These are phyloP conservation scores for Chauna torquata DNA, from an alignment of 2,113 vertebrate species.

Conservation along the genomic window DNA sequence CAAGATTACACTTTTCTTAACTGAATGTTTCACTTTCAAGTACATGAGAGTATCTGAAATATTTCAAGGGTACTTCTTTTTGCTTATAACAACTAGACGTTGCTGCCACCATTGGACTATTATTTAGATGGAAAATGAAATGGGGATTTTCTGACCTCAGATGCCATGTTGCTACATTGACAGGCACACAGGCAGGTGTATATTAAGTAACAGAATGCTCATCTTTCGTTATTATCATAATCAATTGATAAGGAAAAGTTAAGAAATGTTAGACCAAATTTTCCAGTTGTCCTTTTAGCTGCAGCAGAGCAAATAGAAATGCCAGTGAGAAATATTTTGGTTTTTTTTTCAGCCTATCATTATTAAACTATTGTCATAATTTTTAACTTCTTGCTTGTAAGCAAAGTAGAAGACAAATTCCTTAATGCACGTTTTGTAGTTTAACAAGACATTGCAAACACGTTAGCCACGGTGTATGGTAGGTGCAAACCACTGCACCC, in stretches of 20 bases:
- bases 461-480: neutral
- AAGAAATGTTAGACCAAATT: neutral
- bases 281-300: neutral
- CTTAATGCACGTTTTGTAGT: neutral
- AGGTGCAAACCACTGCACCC: too few relatives aligned
- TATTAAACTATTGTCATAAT: neutral
- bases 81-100: slow-evolving; percentile 47
- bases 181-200: neutral
- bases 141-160: neutral
- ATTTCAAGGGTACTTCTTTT: slow-evolving; percentile 66
- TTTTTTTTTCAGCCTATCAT: neutral
- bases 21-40: slow-evolving; percentile 65
- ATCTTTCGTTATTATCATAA: neutral
- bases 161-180: neutral
- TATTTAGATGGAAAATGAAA: slow-evolving; percentile 25
- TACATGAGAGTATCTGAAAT: slow-evolving; percentile 66
- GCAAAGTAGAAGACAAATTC: neutral
- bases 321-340: neutral
- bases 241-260: neutral
- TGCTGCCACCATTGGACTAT: slow-evolving; percentile 71
- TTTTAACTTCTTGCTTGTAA: neutral
- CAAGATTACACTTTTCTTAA: slow-evolving; percentile 55
- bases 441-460: neutral
- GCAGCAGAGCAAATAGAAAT: neutral
- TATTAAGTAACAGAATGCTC: neutral